Evolutionary conservation across 2,797 vertebrate genomes (phyloP), one percentile per base, ranked within the genome.

Genomic region (Danio kyathit): DNA sequence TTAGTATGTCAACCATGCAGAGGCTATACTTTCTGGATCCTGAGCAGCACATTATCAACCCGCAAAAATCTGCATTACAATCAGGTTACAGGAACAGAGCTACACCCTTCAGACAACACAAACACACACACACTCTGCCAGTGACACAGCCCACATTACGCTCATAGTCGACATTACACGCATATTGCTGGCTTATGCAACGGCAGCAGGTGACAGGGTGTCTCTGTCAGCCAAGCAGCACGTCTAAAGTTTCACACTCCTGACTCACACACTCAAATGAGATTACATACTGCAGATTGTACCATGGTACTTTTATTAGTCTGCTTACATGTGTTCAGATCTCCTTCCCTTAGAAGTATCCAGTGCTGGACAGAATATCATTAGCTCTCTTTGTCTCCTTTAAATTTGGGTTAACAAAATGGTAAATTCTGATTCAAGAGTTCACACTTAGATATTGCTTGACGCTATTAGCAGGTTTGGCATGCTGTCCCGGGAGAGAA

Each of bases 101-200:
- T 38, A 59, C 75, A 77, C 75, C 75, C 75, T 77, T 67, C 10
- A 72, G 59, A 63, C 69, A 57, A 79, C 29, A 77, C 65, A 74
- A 66, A 66, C 77, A 66, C 66, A 80, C 59, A 29, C 29, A 80
- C 54, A 44, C 74, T 21, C 65, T 16, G 44, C 65, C 57, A 46
- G 46, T 75, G 71, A 78, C 60, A 63, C 83, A 71, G 74, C 65
- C 81, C 60, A 38, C 80, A 76, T 86, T 54, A 63, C 81, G 43
- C 61, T 76, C 85, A 85, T 87, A 82, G 73, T 76, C 75, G 65
- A 54, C 83, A 87, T 87, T 73, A 82, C 86, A 85, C 17, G 69
- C 83, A 87, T 83, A 74, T 79, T 12, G 11, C 54, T 70, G 81
- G 54, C 78, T 85, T 77, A 76, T 63, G 66, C 71, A 83, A 84